These are phyloP conservation scores for Mesoligia furuncula DNA, from an alignment of 2,888 invertebrate species.

Conservation along the genomic window DNA sequence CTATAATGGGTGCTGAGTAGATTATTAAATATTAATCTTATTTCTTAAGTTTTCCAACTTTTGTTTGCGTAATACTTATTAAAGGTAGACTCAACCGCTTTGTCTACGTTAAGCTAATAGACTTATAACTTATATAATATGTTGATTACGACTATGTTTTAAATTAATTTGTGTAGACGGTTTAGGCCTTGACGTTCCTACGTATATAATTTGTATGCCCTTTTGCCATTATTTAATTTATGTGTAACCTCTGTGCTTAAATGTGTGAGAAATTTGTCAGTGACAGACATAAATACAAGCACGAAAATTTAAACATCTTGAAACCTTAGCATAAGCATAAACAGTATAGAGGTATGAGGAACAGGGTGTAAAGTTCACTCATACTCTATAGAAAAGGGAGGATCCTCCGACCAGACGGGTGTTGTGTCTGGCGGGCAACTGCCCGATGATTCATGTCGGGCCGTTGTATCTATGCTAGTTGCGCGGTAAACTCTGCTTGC, in stretches of 20 bases:
- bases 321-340: background rate
- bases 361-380: too few species aligned
- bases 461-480: too few species aligned
- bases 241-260: background rate
- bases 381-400: too few species aligned
- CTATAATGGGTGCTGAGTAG: slow-evolving; percentile 36
- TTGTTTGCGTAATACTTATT: background rate
- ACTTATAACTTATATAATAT: background rate
- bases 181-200: background rate
- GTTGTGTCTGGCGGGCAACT: too few species aligned
- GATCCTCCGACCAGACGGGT: too few species aligned
- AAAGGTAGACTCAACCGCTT: slow-evolving; percentile 1
- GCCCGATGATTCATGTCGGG: too few species aligned
- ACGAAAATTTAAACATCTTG: background rate
- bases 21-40: slow-evolving; percentile 43
- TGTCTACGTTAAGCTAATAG: background rate
- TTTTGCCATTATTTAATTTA: background rate
- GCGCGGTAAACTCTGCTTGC: too few species aligned
- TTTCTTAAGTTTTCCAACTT: slow-evolving; percentile 20
- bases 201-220: background rate
- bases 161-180: background rate
- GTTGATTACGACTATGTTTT: background rate
- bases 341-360: too few species aligned
- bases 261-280: background rate
- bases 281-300: background rate